Percentiles rank a stretch among this genome's conserved stretches.
Conservation (phyloP, 2,888 invertebrate species). For the Pristionchus fissidentatus region DNA sequence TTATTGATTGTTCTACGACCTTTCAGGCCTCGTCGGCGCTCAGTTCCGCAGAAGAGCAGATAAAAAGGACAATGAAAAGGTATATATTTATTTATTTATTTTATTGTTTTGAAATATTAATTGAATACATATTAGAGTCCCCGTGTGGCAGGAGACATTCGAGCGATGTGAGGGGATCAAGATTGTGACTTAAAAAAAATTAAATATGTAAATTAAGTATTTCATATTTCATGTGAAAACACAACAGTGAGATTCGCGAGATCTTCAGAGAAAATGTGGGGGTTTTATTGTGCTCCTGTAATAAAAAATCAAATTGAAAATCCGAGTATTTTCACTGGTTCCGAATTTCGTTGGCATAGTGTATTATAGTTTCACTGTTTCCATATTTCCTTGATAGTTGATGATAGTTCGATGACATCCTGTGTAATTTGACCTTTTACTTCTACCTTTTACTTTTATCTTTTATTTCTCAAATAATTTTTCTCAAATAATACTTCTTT, state of each 20-base stretch:
- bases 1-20: too few relatives aligned
- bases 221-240: slow-evolving; percentile 46
- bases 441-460: too few relatives aligned
- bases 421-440: too few relatives aligned
- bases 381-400: background rate
- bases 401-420: too few relatives aligned
- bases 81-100: background rate
- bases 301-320: too few relatives aligned
- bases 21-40: slow-evolving; percentile 32
- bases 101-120: too few relatives aligned
- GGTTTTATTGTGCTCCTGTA: too few relatives aligned
- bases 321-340: too few relatives aligned
- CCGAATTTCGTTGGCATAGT: too few relatives aligned
- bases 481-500: too few relatives aligned
- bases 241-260: slow-evolving; percentile 33
- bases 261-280: slow-evolving; percentile 48
- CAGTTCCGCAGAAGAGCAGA: slow-evolving; percentile 10
- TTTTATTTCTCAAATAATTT: too few relatives aligned
- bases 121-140: background rate
- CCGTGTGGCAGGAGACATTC: slow-evolving; percentile 50
- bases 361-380: too few relatives aligned
- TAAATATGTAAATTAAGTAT: background rate
- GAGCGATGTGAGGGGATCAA: slow-evolving; percentile 61
- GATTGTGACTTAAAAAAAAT: slow-evolving; percentile 48
- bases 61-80: background rate